Conservation (phyloP, 2,888 invertebrate genomes). For the Clanis bilineata region DNA sequence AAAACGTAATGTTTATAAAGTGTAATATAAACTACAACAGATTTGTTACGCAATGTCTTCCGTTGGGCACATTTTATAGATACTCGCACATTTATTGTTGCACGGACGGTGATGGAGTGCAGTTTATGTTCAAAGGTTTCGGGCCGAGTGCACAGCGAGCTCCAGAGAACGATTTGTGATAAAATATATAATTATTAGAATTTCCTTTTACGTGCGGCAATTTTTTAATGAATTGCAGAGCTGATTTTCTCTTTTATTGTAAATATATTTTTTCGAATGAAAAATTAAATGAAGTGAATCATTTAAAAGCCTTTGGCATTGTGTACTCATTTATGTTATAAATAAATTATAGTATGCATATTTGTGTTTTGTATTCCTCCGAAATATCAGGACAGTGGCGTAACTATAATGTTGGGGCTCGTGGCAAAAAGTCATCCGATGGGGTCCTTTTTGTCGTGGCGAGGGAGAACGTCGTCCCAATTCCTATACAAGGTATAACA, state of each 20-base stretch:
- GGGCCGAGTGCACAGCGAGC: conserved; percentile 77
- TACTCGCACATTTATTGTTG: conserved; percentile 73
- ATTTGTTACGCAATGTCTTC: conserved; percentile 91
- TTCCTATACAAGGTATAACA: no score
- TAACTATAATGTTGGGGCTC: not conserved
- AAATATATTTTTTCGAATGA: conserved; percentile 77
- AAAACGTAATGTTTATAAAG: conserved; percentile 68
- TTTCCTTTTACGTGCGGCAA: conserved; percentile 64
- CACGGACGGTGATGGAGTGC: conserved; percentile 51
- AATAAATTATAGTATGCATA: conserved; percentile 80
- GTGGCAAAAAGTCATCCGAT: not conserved
- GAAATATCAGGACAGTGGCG: no score
- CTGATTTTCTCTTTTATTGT: conserved; percentile 77
- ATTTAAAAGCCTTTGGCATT: conserved; percentile 80
- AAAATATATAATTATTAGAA: conserved; percentile 58
- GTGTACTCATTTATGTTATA: conserved; percentile 84
- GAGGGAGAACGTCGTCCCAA: no score
- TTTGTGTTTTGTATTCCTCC: conserved; percentile 13
- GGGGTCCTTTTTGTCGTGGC: no score
- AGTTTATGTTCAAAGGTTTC: conserved; percentile 43
- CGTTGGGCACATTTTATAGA: conserved; percentile 79
- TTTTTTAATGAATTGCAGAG: conserved; percentile 69
- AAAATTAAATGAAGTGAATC: conserved; percentile 79
- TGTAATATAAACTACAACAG: conserved; percentile 86
- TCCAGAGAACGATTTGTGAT: conserved; percentile 76